Evolutionary conservation across 2,888 invertebrate species (phyloP), one percentile per base, ranked within the genome.

Genomic region (Caenorhabditis parvicauda): DNA sequence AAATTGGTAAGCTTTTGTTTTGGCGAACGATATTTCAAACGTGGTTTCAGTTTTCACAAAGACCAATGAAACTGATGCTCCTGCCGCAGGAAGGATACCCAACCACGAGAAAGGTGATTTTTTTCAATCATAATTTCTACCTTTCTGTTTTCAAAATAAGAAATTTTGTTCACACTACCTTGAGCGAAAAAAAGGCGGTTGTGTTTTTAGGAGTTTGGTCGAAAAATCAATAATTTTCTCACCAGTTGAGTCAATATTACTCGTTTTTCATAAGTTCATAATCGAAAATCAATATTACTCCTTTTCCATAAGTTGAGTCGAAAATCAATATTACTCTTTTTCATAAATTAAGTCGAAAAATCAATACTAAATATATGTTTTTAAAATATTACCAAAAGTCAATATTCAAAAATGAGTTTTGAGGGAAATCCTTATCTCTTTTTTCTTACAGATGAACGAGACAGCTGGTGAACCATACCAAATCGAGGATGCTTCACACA

Each of bases 401-500:
- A 37, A 6, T 28, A 39, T 17, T 41, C 17, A 43, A n/a, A n/a
- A n/a, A n/a, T n/a, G n/a, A n/a, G n/a, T n/a, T n/a, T n/a, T n/a
- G 14, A 12, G 48, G 1, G n/a, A 9, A 43, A 53, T 24, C 29
- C 14, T 24, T 32, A 24, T 12, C 7, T 9, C 12, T 44, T 9
- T n/a, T 44, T 0, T 50, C 5, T 37, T 58, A 17, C 41, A 59
- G 48, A 48, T 72, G 63, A 65, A 71, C 7, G 75, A 75, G 42
- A 72, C 77, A 4, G 60, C 53, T 9, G 67, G 63, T 17, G 63
- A 69, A 17, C 84, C 87, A 4, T 84, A 90, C 76, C 84, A 87
- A 38, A 87, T 90, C 19, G 85, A 87, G 62, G 90, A 92, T 82
- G 94, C 96, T 90, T 88, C 91, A 1, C 90, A 93, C 80, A 92